Conservation (phyloP, 2,888 invertebrate genomes). For the Apamea anceps region DNA sequence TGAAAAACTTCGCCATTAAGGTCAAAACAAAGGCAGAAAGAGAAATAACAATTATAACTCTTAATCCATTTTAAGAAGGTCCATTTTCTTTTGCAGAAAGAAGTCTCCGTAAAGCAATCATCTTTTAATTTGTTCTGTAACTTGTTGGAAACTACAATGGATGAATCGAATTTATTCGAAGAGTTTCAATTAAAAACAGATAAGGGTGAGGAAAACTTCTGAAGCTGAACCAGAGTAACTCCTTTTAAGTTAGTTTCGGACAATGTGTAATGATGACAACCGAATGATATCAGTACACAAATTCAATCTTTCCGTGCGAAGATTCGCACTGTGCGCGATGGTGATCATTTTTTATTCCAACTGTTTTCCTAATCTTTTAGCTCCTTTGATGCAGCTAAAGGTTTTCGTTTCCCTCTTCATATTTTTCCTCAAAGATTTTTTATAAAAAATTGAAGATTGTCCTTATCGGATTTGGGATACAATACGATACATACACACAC, state of each 20-base stretch:
- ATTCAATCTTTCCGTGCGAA: background rate
- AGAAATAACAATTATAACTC: conserved; percentile 34
- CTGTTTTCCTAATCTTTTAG: conserved; percentile 23
- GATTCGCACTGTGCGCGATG: background rate
- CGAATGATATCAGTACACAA: background rate
- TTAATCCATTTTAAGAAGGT: conserved; percentile 35
- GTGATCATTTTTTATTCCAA: conserved; percentile 11
- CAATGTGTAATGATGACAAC: conserved; percentile 3
- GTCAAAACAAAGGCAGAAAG: conserved; percentile 36
- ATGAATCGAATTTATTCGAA: conserved; percentile 56
- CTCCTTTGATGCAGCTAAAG: conserved; percentile 23
- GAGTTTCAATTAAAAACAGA: conserved; percentile 53
- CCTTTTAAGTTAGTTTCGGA: background rate
- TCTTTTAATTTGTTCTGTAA: conserved; percentile 63
- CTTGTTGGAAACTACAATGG: conserved; percentile 55
- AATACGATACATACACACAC: conserved; percentile 7
- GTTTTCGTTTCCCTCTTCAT: conserved; percentile 18
- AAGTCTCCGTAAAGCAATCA: conserved; percentile 45
- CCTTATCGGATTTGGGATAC: conserved; percentile 30
- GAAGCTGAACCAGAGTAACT: conserved; percentile 22
- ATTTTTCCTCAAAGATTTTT: conserved; percentile 38
- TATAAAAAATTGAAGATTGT: conserved; percentile 48
- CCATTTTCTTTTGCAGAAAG: conserved; percentile 31
- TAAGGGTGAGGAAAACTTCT: conserved; percentile 21
- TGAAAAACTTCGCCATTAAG: conserved; percentile 53